These are phyloP conservation scores for Coregonus suidteri DNA, from an alignment of 2,797 vertebrate species.

Conservation along the genomic window DNA sequence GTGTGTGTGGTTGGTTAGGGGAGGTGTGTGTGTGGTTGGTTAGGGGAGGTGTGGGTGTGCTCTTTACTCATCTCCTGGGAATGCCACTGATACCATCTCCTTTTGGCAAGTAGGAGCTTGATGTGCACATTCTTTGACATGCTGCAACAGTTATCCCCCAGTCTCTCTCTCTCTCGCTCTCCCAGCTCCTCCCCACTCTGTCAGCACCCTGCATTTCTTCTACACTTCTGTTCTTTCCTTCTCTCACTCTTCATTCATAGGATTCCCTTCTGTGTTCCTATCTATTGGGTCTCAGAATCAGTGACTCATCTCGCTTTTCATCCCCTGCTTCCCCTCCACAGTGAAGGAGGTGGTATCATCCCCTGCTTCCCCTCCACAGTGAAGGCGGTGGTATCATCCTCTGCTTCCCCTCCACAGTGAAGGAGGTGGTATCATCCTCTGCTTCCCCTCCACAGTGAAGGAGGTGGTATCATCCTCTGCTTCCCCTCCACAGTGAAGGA, in stretches of 20 bases:
- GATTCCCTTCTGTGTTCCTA: background rate
- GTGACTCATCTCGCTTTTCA: background rate
- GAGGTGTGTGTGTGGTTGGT: background rate
- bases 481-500: conserved; percentile 5
- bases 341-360: background rate
- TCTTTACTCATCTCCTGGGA: conserved; percentile 20
- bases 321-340: background rate
- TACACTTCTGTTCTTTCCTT: conserved; percentile 20
- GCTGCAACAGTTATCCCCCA: conserved; percentile 48
- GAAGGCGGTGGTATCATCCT: no score
- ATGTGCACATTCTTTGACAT: conserved; percentile 74
- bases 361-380: background rate
- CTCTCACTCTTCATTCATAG: background rate
- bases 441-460: no score
- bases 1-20: no score
- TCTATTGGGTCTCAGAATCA: background rate
- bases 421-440: background rate
- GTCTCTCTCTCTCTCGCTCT: conserved; percentile 34
- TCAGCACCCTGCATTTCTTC: conserved; percentile 37
- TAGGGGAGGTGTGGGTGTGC: background rate
- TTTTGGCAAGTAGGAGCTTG: conserved; percentile 71
- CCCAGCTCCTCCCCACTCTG: conserved; percentile 42
- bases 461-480: conserved; percentile 1
- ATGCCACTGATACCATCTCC: conserved; percentile 55
- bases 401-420: background rate